A percentile compares a stretch with the other conserved stretches of the same genome.
phyloP scores from a whole-genome alignment of 2,113 vertebrate genomes.

The Mustela lutreola region DNA sequence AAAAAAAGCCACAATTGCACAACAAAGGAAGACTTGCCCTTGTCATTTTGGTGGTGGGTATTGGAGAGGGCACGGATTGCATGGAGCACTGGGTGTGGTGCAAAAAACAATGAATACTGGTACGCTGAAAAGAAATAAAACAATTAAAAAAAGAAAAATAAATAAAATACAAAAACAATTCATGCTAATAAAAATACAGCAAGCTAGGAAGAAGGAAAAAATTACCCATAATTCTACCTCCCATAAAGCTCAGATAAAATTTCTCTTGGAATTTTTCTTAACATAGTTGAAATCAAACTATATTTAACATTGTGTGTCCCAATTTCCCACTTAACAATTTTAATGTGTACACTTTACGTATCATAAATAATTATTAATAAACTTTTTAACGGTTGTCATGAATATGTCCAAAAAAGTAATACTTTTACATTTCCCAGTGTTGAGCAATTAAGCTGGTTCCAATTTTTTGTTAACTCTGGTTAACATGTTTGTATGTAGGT shows the following conservation, averaged over 20 bases:
- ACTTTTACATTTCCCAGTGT: background rate
- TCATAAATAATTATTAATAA: conserved; percentile 31
- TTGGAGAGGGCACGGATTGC: no score
- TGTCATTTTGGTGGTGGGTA: background rate
- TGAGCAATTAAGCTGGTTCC: background rate
- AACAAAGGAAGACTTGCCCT: background rate
- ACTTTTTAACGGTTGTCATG: background rate
- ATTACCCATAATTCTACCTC: background rate
- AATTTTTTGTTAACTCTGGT: conserved; percentile 5
- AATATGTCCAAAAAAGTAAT: conserved; percentile 9
- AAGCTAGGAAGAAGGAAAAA: background rate
- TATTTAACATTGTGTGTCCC: background rate
- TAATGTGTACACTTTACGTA: background rate
- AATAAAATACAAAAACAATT: background rate
- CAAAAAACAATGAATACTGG: no score
- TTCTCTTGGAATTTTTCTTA: background rate
- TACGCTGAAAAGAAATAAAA: no score
- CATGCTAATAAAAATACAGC: background rate
- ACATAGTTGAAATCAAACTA: background rate
- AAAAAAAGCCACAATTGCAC: background rate
- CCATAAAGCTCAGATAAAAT: background rate
- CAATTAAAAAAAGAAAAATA: no score
- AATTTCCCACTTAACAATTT: background rate
- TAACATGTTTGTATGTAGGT: background rate
- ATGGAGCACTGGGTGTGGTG: no score